A percentile compares a stretch with the other conserved stretches of the same genome.
These are phyloP conservation scores for Lycia hirtaria DNA, from an alignment of 2,888 invertebrate species.

Conservation along the genomic window DNA sequence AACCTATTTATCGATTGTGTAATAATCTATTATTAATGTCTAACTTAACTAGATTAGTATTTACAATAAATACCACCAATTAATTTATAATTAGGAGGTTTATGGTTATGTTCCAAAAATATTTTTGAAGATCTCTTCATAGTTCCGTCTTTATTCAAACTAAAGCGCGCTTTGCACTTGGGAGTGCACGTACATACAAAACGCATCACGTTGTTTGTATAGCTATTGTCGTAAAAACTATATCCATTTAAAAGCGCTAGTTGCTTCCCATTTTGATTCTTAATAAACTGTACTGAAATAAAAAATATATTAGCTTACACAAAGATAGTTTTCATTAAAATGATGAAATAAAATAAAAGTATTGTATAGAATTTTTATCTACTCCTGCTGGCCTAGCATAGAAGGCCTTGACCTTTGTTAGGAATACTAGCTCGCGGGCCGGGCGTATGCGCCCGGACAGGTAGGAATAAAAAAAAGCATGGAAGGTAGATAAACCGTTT, in stretches of 20 bases:
- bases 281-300: slow-evolving; percentile 40
- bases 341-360: too few relatives aligned
- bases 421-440: too few relatives aligned
- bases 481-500: too few relatives aligned
- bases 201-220: background rate
- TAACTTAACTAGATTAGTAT: background rate
- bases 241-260: slow-evolving; percentile 40
- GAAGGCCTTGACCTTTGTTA: too few relatives aligned
- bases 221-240: slow-evolving; percentile 31
- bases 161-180: slow-evolving; percentile 13
- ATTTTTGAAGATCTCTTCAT: background rate
- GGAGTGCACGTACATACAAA: slow-evolving; percentile 31
- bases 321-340: background rate
- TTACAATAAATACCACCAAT: slow-evolving; percentile 8
- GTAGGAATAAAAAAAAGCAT: too few relatives aligned
- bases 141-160: background rate
- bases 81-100: slow-evolving; percentile 13
- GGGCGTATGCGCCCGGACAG: too few relatives aligned
- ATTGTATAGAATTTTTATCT: too few relatives aligned
- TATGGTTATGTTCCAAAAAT: slow-evolving; percentile 11
- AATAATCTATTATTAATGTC: too few relatives aligned
- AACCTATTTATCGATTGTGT: too few relatives aligned
- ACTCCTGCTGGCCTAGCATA: too few relatives aligned
- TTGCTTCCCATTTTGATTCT: slow-evolving; percentile 35
- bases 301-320: background rate